Evolutionary conservation across 2,797 vertebrate genomes (phyloP).

Genomic region (Botia kubotai): DNA sequence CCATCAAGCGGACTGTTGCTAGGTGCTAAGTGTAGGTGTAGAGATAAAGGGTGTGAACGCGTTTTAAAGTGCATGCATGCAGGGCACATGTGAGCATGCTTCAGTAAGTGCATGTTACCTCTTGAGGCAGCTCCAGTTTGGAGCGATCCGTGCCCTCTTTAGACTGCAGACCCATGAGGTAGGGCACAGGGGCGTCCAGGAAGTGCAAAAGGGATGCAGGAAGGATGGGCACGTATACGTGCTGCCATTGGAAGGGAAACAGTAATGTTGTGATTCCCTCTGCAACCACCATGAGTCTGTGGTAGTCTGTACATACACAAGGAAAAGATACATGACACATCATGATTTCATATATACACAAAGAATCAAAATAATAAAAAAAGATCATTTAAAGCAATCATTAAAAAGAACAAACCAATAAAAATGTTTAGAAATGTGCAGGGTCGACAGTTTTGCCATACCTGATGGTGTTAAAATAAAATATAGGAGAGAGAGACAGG

Average conservation of each 20-base stretch:
- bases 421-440: too few species aligned
- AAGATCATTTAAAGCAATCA: too few species aligned
- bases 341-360: not conserved
- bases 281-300: slow-evolving; percentile 94
- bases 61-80: slow-evolving; percentile 4
- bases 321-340: not conserved
- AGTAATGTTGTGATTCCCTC: slow-evolving; percentile 91
- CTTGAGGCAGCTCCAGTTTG: slow-evolving; percentile 93
- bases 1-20: not conserved
- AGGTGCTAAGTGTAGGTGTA: not conserved
- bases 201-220: slow-evolving; percentile 93
- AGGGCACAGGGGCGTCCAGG: slow-evolving; percentile 95
- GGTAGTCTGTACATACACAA: slow-evolving; percentile 84
- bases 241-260: slow-evolving; percentile 98
- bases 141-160: slow-evolving; percentile 91
- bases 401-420: too few species aligned
- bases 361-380: not conserved
- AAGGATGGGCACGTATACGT: slow-evolving; percentile 95
- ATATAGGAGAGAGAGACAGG: too few species aligned
- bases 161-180: slow-evolving; percentile 94
- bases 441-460: too few species aligned
- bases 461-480: too few species aligned
- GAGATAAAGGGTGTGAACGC: not conserved
- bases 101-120: slow-evolving; percentile 77
- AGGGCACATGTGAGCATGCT: slow-evolving; percentile 29